A percentile compares a stretch with the other conserved stretches of the same genome.
phyloP scores from a whole-genome alignment of 1,140 invertebrate genomes.

The Metaphire vulgaris region DNA sequence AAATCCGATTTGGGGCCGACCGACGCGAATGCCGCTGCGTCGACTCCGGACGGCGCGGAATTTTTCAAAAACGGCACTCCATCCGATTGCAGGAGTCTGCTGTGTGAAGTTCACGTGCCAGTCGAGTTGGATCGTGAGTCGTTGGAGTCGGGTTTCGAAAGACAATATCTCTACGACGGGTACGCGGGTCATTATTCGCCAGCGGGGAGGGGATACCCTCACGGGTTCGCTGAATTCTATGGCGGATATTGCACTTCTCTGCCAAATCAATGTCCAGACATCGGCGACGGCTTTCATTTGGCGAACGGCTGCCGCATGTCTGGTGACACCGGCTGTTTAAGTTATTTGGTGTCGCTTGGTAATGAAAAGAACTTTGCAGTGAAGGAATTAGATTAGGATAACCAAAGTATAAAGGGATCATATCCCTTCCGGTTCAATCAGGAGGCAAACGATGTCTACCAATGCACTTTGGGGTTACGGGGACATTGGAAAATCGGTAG shows the following conservation, averaged over 20 bases:
- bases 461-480: too few relatives aligned
- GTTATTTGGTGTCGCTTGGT: neutral
- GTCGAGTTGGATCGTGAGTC: neutral
- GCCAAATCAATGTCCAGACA: neutral
- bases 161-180: conserved; percentile 12
- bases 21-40: too few relatives aligned
- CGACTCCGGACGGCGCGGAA: too few relatives aligned
- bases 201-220: conserved; percentile 16
- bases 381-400: too few relatives aligned
- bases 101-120: neutral
- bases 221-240: conserved; percentile 17
- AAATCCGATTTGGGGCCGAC: too few relatives aligned
- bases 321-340: neutral
- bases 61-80: too few relatives aligned
- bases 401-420: too few relatives aligned
- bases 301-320: too few relatives aligned
- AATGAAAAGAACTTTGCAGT: too few relatives aligned
- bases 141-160: neutral
- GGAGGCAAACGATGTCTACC: too few relatives aligned
- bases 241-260: neutral
- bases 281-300: neutral
- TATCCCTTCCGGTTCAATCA: too few relatives aligned
- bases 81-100: neutral
- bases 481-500: too few relatives aligned
- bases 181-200: conserved; percentile 12